phyloP scores from a whole-genome alignment of 2,888 invertebrate genomes.

The Dyspetes luteomarginatus region DNA sequence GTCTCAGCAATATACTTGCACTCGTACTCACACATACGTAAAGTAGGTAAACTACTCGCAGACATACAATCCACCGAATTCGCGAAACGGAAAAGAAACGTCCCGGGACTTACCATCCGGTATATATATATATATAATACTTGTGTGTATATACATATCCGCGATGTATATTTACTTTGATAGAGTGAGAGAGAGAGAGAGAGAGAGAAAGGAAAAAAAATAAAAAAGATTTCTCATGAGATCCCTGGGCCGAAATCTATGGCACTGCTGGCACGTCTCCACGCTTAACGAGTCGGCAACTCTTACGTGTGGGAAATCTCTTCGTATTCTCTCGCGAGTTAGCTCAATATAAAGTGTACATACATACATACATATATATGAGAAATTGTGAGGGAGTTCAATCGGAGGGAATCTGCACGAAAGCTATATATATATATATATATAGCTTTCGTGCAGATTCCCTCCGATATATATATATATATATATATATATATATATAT shows the following conservation, averaged over 20 bases:
- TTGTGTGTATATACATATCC: not conserved
- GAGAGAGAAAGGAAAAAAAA: slow-evolving; percentile 20
- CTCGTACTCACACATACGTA: slow-evolving; percentile 15
- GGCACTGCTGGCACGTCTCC: slow-evolving; percentile 63
- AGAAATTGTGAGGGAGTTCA: slow-evolving; percentile 50
- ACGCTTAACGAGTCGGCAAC: slow-evolving; percentile 64
- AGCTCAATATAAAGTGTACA: slow-evolving; percentile 14
- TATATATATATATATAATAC: slow-evolving; percentile 16
- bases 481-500: too few relatives aligned
- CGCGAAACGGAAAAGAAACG: slow-evolving; percentile 48
- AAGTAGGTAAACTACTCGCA: slow-evolving; percentile 41
- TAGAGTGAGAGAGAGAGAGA: too few relatives aligned
- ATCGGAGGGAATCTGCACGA: too few relatives aligned
- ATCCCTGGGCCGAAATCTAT: slow-evolving; percentile 54
- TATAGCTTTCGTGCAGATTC: too few relatives aligned
- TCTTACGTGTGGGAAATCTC: slow-evolving; percentile 62
- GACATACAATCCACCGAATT: slow-evolving; percentile 48
- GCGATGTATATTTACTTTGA: slow-evolving; percentile 27
- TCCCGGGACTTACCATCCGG: slow-evolving; percentile 47
- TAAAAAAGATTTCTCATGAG: slow-evolving; percentile 35
- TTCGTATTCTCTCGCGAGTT: slow-evolving; percentile 50
- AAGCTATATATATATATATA: too few relatives aligned
- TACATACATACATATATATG: not conserved
- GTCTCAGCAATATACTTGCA: slow-evolving; percentile 61
- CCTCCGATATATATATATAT: too few relatives aligned